These are phyloP conservation scores for Zosterops hypoxanthus DNA, from an alignment of 2,113 vertebrate genomes.

Conservation along the genomic window DNA sequence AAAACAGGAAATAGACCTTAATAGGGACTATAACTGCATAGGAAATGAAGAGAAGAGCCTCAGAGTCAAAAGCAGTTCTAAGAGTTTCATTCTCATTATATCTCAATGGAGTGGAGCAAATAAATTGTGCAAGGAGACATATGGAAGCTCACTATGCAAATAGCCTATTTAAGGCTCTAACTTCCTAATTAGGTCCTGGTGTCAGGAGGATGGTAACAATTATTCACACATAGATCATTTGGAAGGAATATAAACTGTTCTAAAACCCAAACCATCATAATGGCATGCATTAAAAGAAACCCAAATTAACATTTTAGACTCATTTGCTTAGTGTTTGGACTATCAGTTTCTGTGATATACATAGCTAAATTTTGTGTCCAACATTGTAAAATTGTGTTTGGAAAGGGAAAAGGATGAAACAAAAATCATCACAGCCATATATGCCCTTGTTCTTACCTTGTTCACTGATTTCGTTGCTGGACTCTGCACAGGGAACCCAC, in stretches of 20 bases:
- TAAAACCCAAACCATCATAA: conserved; percentile 7
- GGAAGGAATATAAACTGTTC: conserved; percentile 9
- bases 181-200: conserved; percentile 49
- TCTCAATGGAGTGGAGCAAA: conserved; percentile 54
- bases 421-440: neutral
- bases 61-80: conserved; percentile 26
- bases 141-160: conserved; percentile 26
- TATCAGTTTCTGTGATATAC: neutral
- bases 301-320: neutral
- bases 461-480: conserved; percentile 41
- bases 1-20: neutral
- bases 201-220: conserved; percentile 54
- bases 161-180: conserved; percentile 48
- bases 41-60: neutral
- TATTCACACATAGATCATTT: conserved; percentile 41
- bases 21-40: neutral
- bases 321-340: neutral
- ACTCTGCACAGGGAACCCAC: conserved; percentile 56
- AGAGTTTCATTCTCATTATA: conserved; percentile 35
- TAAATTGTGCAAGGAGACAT: conserved; percentile 52
- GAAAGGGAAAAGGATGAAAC: neutral
- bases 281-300: neutral
- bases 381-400: neutral
- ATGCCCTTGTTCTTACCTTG: conserved; percentile 46
- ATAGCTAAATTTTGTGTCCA: neutral